A percentile compares a stretch with the other conserved stretches of the same genome.
These are phyloP conservation scores for Propithecus coquereli DNA, from an alignment of 2,113 vertebrate genomes.

Conservation along the genomic window DNA sequence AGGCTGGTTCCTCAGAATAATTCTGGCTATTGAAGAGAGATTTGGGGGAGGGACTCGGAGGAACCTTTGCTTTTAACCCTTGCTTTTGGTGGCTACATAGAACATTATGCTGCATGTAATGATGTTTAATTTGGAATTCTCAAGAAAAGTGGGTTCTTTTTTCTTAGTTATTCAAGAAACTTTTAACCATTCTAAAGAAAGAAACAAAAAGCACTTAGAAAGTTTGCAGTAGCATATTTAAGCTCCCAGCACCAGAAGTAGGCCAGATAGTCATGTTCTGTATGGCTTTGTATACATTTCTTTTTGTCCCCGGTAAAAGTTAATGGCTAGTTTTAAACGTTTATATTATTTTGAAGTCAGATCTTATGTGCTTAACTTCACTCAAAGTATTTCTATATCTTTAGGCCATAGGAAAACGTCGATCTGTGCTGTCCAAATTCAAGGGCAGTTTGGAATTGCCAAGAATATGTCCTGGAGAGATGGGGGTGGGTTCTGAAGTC, in stretches of 20 bases:
- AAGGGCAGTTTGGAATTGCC: neutral
- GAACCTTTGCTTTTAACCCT: neutral
- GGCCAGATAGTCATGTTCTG: neutral
- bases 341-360: neutral
- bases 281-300: neutral
- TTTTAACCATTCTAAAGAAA: neutral
- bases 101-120: neutral
- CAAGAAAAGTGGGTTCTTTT: neutral
- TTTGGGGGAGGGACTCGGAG: neutral
- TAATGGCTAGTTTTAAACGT: neutral
- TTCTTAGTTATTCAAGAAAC: neutral
- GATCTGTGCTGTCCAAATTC: neutral
- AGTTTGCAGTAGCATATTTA: neutral
- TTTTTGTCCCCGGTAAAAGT: neutral
- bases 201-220: neutral
- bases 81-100: neutral
- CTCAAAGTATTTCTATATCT: neutral
- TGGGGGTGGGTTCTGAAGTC: neutral
- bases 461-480: neutral
- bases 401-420: neutral
- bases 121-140: neutral
- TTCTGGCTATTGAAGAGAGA: neutral
- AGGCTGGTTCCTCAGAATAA: neutral
- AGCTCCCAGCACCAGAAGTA: neutral
- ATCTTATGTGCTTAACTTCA: neutral